These are phyloP conservation scores for Mylabris phalerata DNA, from an alignment of 1,140 invertebrate genomes.

Conservation along the genomic window DNA sequence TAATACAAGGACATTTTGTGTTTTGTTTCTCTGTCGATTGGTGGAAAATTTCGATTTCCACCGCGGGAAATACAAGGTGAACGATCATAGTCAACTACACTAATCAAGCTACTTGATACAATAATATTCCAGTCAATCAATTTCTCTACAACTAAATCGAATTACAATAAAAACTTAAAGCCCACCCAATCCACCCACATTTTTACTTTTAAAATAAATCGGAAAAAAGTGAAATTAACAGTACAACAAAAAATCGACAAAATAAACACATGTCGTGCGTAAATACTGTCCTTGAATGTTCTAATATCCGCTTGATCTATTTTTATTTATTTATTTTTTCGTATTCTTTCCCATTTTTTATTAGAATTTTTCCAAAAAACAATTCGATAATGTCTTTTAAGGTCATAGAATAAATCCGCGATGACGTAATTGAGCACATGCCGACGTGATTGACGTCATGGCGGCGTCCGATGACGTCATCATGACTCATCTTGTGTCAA, in stretches of 20 bases:
- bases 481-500: conserved; percentile 20
- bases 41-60: too few relatives aligned
- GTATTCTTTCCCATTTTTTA: neutral
- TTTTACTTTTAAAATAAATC: too few relatives aligned
- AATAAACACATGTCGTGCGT: conserved; percentile 16
- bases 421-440: conserved; percentile 23
- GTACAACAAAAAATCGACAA: neutral
- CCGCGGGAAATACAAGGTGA: neutral
- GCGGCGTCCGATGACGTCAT: conserved; percentile 27
- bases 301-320: neutral
- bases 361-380: neutral
- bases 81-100: neutral
- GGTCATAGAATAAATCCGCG: conserved; percentile 9
- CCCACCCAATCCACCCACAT: too few relatives aligned
- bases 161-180: too few relatives aligned
- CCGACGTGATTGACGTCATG: conserved; percentile 30
- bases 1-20: neutral
- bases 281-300: conserved; percentile 10
- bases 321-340: neutral
- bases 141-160: too few relatives aligned
- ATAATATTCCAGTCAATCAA: too few relatives aligned
- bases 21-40: too few relatives aligned
- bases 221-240: neutral
- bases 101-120: neutral
- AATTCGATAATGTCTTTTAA: neutral